These are phyloP conservation scores for Drymodes brunneopygia DNA, from an alignment of 2,113 vertebrate genomes.

Conservation along the genomic window DNA sequence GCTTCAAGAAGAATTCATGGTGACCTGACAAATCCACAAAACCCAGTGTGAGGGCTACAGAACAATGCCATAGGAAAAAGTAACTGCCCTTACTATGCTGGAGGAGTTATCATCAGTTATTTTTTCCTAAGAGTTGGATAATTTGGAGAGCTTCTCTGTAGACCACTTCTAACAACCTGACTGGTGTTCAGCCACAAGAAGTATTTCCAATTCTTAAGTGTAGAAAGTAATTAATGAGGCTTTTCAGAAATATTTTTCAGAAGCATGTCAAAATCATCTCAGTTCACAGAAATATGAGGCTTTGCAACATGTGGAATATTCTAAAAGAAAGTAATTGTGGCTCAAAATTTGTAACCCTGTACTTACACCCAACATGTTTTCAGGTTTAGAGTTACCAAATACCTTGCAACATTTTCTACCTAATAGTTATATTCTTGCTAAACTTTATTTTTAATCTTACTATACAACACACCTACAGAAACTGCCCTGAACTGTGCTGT, in stretches of 20 bases:
- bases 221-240: background rate
- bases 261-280: background rate
- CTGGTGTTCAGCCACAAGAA: background rate
- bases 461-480: background rate
- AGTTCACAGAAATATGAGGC: background rate
- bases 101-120: background rate
- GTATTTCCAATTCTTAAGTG: background rate
- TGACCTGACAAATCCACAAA: background rate
- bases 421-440: background rate
- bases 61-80: background rate
- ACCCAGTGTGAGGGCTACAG: background rate
- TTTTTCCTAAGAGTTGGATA: background rate
- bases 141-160: background rate
- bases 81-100: background rate
- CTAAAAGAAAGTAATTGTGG: background rate
- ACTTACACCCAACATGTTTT: background rate
- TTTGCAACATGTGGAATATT: background rate
- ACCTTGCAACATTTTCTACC: background rate
- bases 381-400: background rate
- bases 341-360: background rate
- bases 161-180: background rate
- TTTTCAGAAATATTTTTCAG: background rate
- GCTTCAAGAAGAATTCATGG: background rate
- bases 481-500: background rate
- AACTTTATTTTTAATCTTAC: background rate